Conservation (phyloP, 2,113 vertebrate genomes). For the Gymnogyps californianus region DNA sequence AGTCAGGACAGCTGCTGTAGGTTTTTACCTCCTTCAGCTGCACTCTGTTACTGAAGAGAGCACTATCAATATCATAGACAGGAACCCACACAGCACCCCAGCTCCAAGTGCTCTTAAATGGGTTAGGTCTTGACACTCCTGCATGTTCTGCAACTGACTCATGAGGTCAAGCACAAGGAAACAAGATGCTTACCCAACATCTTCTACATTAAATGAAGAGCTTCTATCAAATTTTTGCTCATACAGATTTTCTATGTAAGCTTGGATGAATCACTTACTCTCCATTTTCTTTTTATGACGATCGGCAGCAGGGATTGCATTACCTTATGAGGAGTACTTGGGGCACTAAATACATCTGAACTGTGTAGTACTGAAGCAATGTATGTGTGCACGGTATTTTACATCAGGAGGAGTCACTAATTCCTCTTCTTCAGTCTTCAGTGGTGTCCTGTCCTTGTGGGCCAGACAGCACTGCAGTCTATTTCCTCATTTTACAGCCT, state of each 20-base stretch:
- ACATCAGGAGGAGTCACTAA: neutral
- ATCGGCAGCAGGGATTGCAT: neutral
- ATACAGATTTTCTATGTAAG: neutral
- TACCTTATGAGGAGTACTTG: neutral
- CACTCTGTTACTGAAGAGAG: too few species aligned
- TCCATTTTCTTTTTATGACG: rapidly evolving
- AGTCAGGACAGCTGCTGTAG: neutral
- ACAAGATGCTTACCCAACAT: neutral
- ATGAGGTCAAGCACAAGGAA: neutral
- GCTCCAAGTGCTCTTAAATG: neutral
- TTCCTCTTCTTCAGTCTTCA: neutral
- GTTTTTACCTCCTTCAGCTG: neutral
- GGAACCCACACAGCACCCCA: neutral
- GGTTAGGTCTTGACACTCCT: neutral
- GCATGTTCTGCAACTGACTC: neutral
- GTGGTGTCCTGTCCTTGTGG: neutral
- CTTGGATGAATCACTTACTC: neutral
- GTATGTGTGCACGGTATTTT: rapidly evolving
- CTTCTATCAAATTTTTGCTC: neutral
- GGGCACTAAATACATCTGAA: neutral
- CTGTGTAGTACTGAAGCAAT: rapidly evolving
- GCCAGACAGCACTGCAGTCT: neutral
- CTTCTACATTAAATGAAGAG: neutral
- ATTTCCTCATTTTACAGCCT: neutral
- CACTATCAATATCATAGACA: neutral